Evolutionary conservation across 2,113 vertebrate species (phyloP), one percentile per base, ranked within the genome.

Genomic region (Chaenocephalus aceratus): DNA sequence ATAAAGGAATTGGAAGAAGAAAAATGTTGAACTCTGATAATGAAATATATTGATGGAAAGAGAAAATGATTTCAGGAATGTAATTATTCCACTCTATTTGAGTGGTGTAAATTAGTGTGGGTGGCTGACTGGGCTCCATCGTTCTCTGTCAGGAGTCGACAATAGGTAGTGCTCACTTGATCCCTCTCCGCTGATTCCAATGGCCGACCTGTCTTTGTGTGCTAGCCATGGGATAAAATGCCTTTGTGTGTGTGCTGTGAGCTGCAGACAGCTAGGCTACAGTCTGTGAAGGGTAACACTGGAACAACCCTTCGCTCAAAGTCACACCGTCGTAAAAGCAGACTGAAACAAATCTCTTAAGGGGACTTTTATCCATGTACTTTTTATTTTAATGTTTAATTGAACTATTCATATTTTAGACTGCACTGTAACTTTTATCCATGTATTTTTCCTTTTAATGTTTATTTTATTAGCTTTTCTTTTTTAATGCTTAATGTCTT

Each of bases 181-280:
- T 72, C 59, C 60, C 23, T 68, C 87, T 85, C 66, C 84, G 79
- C 84, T 88, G 84, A 73, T 77, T 81, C 85, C 71, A 85, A 81
- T 64, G 84, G 64, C 61, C 4, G 46, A 60, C 72, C 30, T 8
- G 54, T 79, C 77, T 87, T 85, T 88, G 89, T 91, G 80, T 81
- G 70, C 0, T 51, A 77, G 73, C 77, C 30, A 54, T 12, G 9
- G 75, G 62, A 65, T 68, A 2, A 90, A 86, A 80, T 62, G 71
- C 45, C 68, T 78, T 88, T 92, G 80, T 89, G 82, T 45, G 6
- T 84, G 81, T 65, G 78, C 72, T 59, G 80, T 76, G 86, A 91
- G 79, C 76, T 82, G 83, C 74, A 91, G 78, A 90, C 80, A 86
- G 75, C 16, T 0, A 54, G 88, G 61, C 86, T 75, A 75, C 77